Conservation (phyloP, 2,113 vertebrate species). For the Scopus umbretta region DNA sequence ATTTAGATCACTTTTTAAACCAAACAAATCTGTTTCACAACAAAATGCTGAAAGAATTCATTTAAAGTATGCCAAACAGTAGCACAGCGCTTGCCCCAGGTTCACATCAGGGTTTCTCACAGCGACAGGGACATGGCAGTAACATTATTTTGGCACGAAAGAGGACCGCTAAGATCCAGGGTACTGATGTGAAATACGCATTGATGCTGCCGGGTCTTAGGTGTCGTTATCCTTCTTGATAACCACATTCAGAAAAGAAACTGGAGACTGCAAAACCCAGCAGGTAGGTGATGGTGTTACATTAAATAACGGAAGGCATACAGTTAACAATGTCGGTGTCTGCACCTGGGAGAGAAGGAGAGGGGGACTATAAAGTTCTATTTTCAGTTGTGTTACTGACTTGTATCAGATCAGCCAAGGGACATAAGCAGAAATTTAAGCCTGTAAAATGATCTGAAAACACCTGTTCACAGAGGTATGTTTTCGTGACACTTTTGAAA, state of each 20-base stretch:
- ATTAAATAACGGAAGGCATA: not conserved
- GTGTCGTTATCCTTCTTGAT: not conserved
- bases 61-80: not conserved
- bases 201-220: not conserved
- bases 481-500: not conserved
- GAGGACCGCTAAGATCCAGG: fast-evolving
- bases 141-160: not conserved
- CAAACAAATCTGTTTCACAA: not conserved
- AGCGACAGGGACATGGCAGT: not conserved
- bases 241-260: not conserved
- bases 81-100: not conserved
- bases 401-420: not conserved
- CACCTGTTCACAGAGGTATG: slow-evolving; percentile 2
- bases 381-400: not conserved
- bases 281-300: not conserved
- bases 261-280: not conserved
- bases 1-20: not conserved
- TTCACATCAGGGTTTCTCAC: not conserved
- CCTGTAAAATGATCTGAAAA: slow-evolving; percentile 19
- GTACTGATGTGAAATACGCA: fast-evolving
- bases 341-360: not conserved
- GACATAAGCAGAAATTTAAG: not conserved
- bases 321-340: not conserved
- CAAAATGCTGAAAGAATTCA: not conserved
- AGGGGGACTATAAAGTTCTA: not conserved